Percentiles rank a stretch among this genome's conserved stretches.
These are phyloP conservation scores for Actinia tenebrosa DNA, from an alignment of 64 coral and sea anemone genomes.

Conservation along the genomic window DNA sequence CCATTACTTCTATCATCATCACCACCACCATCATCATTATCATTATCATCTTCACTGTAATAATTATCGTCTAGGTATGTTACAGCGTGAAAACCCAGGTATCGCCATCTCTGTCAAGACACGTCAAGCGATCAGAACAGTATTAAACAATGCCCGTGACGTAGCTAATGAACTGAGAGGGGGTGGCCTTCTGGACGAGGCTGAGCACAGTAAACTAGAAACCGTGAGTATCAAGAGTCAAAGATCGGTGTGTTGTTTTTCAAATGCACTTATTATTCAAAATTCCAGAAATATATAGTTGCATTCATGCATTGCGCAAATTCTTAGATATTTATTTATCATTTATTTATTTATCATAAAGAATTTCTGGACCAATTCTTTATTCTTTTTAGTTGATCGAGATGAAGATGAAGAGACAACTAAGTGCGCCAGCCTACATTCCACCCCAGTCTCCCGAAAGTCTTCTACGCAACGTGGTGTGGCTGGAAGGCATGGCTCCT, in stretches of 20 bases:
- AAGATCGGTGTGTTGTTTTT: no score
- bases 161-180: constrained; percentile 82
- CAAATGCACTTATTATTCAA: neutral
- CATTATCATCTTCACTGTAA: no score
- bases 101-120: constrained; percentile 98
- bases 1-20: no score
- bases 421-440: constrained; percentile 86
- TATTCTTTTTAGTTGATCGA: constrained; percentile 62
- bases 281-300: neutral
- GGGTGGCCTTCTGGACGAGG: constrained; percentile 87
- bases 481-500: constrained; percentile 82
- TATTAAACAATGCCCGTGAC: constrained; percentile 87
- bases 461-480: constrained; percentile 79
- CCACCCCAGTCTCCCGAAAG: constrained; percentile 59
- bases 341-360: no score
- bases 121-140: constrained; percentile 85
- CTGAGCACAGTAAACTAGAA: constrained; percentile 88
- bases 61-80: constrained; percentile 55
- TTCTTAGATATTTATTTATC: neutral
- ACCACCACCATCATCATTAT: neutral
- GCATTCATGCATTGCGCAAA: neutral
- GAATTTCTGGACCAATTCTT: neutral
- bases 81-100: constrained; percentile 89
- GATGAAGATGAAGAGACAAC: constrained; percentile 89
- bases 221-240: constrained; percentile 13